Base-by-base conservation (phyloP, 2,797 vertebrate genomes). In the Bradypodion pumilum region DNA sequence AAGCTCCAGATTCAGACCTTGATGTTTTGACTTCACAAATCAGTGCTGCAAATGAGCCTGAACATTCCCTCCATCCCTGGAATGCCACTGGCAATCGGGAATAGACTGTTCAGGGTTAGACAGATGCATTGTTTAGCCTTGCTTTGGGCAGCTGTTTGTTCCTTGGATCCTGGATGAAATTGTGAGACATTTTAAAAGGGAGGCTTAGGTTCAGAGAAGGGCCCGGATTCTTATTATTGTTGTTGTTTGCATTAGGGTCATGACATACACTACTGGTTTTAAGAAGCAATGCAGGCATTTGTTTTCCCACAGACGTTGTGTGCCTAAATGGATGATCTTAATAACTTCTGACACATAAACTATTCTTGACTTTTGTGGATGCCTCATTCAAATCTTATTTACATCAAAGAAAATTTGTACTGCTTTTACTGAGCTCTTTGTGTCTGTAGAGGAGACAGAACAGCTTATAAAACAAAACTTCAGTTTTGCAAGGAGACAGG, bases 311-410 rank as follows among this genome's bases (percentile, higher is more conserved):
- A 59, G 65, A 88, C 86, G 1, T 15, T 65, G 73, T 23, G 27
- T 70, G 27, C 25, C 44, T 78, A 4, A 83, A 16, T 6, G 19
- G 59, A 0, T 74, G 25, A 42, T 75, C 84, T 81, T 1, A 2
- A 72, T 74, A 27, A 56, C 2, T 81, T 19, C 74, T 83, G 85
- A 75, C 74, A 84, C 66, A 44, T 29, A 27, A 16, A 16, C 69
- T 62, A 75, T 92, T 80, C 65, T 23, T 90, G 82, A 87, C 83
- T 80, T 80, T 77, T 81, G 15, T 78, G 19, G 19, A 75, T 73
- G n/a, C 40, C 78, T 66, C 52, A 15, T 83, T 79, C 63, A n/a
- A 76, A 37, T 87, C 69, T 84, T 83, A 80, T 52, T 85, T 66
- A 77, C 82, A 84, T 86, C 78, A 87, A 46, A 79, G 21, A 72